These are phyloP conservation scores for Pterocles burchelli DNA, from an alignment of 2,113 vertebrate species.

Conservation along the genomic window DNA sequence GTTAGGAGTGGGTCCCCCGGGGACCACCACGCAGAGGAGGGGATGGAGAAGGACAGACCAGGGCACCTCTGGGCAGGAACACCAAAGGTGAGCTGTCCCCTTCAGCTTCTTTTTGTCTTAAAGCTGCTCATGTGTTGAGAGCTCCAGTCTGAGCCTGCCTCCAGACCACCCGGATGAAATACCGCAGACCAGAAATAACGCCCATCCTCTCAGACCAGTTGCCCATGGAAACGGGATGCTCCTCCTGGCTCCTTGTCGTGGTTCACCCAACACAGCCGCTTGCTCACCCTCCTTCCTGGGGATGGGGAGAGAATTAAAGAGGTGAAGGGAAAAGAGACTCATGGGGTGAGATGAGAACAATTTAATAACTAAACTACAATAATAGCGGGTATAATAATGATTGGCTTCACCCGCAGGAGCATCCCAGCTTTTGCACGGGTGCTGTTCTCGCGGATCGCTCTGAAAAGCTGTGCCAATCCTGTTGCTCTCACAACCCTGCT, in stretches of 20 bases:
- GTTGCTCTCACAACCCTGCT: fast-evolving
- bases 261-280: too few species aligned
- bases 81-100: background rate
- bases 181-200: background rate
- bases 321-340: too few species aligned
- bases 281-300: too few species aligned
- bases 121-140: background rate
- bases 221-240: background rate
- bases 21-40: background rate
- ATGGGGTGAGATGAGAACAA: too few species aligned
- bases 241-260: background rate
- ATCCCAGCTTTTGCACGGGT: background rate
- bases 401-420: background rate
- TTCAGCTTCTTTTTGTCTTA: background rate
- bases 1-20: background rate
- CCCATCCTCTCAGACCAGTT: background rate
- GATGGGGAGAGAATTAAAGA: too few species aligned
- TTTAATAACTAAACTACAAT: too few species aligned
- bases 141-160: background rate
- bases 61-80: background rate
- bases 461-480: background rate
- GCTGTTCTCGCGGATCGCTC: fast-evolving
- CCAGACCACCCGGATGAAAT: background rate
- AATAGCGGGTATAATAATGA: too few species aligned
- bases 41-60: background rate